Percentiles rank a stretch among this genome's conserved stretches.
These are phyloP conservation scores for Ornithoptera alexandrae DNA, from an alignment of 2,888 invertebrate species.

Conservation along the genomic window DNA sequence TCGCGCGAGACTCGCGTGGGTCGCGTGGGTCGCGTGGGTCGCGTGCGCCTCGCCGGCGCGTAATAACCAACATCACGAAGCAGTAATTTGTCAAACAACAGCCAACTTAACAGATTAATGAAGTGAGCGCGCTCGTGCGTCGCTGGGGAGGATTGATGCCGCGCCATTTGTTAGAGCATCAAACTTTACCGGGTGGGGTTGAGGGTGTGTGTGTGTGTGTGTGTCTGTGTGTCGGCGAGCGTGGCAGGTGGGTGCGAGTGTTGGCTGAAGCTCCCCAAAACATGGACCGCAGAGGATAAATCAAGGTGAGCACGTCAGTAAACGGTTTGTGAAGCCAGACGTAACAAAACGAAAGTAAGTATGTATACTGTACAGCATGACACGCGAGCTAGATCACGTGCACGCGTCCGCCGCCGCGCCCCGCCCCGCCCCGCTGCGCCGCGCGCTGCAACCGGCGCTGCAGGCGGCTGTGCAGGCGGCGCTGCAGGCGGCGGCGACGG, in stretches of 20 bases:
- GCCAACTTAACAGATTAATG: conserved; percentile 35
- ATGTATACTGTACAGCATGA: conserved; percentile 46
- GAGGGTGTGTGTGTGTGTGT: too few species aligned
- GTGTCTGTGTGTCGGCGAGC: conserved; percentile 4
- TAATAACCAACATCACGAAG: conserved; percentile 27
- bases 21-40: not conserved
- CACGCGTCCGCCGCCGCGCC: conserved; percentile 50
- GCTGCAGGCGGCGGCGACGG: too few species aligned
- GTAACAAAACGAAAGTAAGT: conserved; percentile 60
- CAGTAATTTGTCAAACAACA: conserved; percentile 32
- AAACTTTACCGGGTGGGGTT: conserved; percentile 41
- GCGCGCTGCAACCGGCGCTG: not conserved
- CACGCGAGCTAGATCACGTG: conserved; percentile 63
- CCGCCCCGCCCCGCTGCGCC: conserved; percentile 5
- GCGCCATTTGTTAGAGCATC: conserved; percentile 49
- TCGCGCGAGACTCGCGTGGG: not conserved
- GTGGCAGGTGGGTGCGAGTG: conserved; percentile 29
- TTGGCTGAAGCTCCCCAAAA: conserved; percentile 37
- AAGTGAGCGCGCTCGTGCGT: conserved; percentile 38
- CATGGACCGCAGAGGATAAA: conserved; percentile 47
- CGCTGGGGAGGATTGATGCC: conserved; percentile 52
- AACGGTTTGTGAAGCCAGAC: conserved; percentile 53
- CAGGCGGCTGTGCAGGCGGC: conserved; percentile 38
- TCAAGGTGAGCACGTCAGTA: conserved; percentile 50
- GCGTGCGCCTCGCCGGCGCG: not conserved